Conservation (phyloP, 2,113 vertebrate genomes). For the Carollia perspicillata region DNA sequence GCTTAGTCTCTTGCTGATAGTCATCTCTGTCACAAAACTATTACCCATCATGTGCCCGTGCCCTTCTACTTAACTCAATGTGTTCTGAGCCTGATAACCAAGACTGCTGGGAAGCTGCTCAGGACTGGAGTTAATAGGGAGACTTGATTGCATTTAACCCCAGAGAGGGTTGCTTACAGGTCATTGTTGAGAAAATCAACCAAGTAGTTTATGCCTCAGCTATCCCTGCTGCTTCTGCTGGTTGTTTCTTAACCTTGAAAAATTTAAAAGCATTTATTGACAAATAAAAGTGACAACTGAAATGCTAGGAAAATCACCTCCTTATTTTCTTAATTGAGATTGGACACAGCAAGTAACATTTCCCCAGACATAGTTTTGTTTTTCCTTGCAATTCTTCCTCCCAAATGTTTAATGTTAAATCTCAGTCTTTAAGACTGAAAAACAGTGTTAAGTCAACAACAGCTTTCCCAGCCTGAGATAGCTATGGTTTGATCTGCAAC, state of each 20-base stretch:
- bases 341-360: constrained; percentile 57
- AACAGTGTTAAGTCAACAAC: constrained; percentile 27
- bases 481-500: background rate
- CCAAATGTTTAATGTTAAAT: constrained; percentile 41
- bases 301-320: constrained; percentile 33
- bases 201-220: background rate
- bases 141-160: constrained; percentile 65
- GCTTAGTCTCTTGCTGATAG: constrained; percentile 63
- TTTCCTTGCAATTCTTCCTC: constrained; percentile 38
- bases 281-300: constrained; percentile 47
- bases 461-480: background rate
- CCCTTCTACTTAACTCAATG: constrained; percentile 65
- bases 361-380: constrained; percentile 15
- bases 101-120: constrained; percentile 39
- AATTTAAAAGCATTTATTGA: constrained; percentile 52
- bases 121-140: constrained; percentile 44
- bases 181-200: constrained; percentile 63
- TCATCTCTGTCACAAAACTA: constrained; percentile 63
- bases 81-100: constrained; percentile 66
- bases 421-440: constrained; percentile 7
- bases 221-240: background rate
- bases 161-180: constrained; percentile 35
- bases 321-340: constrained; percentile 46
- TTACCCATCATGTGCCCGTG: constrained; percentile 42
- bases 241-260: constrained; percentile 14